Conservation (phyloP, 1,140 invertebrate genomes). For the Scaptomyza hsui region DNA sequence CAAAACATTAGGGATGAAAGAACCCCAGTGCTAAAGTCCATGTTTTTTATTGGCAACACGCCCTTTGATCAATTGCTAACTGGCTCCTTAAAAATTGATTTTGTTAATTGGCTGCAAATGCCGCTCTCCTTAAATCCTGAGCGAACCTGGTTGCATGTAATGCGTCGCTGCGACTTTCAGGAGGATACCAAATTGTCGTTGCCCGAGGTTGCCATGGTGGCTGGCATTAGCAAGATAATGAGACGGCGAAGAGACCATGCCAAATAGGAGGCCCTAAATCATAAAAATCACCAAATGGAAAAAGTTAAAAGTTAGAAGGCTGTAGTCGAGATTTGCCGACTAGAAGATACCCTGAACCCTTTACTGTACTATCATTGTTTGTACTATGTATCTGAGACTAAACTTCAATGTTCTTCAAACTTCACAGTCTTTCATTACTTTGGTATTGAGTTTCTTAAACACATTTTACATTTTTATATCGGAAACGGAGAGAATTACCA, state of each 20-base stretch:
- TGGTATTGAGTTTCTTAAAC: too few relatives aligned
- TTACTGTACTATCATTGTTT: too few relatives aligned
- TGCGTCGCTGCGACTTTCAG: constrained; percentile 85
- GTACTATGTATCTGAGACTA: too few relatives aligned
- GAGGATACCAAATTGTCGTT: constrained; percentile 78
- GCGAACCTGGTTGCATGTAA: constrained; percentile 85
- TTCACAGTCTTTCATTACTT: too few relatives aligned
- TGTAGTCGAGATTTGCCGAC: too few relatives aligned
- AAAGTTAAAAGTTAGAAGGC: too few relatives aligned
- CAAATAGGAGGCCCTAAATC: constrained; percentile 49
- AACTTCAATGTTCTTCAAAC: too few relatives aligned
- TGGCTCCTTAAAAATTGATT: constrained; percentile 85
- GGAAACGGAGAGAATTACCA: too few relatives aligned
- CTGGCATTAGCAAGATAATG: constrained; percentile 81
- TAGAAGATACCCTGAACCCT: too few relatives aligned
- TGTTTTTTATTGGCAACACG: constrained; percentile 90
- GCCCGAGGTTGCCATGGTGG: constrained; percentile 83
- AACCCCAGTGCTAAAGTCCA: constrained; percentile 87
- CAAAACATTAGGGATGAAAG: constrained; percentile 85
- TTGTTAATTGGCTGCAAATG: constrained; percentile 85
- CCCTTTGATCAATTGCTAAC: constrained; percentile 88
- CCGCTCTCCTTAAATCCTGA: constrained; percentile 85
- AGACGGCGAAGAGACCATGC: constrained; percentile 71
- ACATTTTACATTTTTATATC: too few relatives aligned
- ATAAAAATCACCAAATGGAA: too few relatives aligned